Evolutionary conservation across 2,797 vertebrate genomes (phyloP).

Genomic region (Vultur gryphus): DNA sequence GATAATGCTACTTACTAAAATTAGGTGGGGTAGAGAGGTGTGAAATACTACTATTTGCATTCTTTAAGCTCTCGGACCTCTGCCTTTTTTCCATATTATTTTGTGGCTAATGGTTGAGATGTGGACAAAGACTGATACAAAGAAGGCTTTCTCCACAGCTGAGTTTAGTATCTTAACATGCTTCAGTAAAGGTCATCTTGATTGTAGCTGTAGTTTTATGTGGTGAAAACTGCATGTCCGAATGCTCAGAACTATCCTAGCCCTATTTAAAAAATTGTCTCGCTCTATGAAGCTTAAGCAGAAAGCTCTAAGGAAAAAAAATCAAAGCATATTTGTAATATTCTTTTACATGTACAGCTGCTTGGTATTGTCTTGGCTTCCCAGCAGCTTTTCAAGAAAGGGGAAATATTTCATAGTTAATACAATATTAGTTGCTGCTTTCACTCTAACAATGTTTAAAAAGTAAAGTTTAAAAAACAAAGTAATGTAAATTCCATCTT

Average conservation of each 20-base stretch:
- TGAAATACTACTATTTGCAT: background rate
- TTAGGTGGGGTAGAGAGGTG: background rate
- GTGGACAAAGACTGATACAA: fast-evolving
- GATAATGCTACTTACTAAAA: background rate
- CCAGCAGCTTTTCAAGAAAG: background rate
- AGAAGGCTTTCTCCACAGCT: background rate
- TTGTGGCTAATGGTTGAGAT: background rate
- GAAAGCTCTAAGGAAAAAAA: background rate
- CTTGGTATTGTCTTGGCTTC: background rate
- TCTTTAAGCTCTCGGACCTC: background rate
- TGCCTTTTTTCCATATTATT: background rate
- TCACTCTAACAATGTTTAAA: background rate
- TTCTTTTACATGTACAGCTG: background rate
- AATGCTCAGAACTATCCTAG: background rate
- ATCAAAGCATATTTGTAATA: background rate
- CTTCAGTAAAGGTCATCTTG: background rate
- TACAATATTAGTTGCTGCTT: background rate
- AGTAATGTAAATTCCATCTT: background rate
- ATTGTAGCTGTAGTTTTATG: background rate
- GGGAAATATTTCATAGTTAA: background rate
- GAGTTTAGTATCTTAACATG: background rate
- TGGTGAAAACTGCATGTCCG: background rate
- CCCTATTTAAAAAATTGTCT: background rate
- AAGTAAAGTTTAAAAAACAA: background rate
- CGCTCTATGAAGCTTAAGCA: background rate